Evolutionary conservation across 2,113 vertebrate genomes (phyloP).

Genomic region (Orycteropus afer): DNA sequence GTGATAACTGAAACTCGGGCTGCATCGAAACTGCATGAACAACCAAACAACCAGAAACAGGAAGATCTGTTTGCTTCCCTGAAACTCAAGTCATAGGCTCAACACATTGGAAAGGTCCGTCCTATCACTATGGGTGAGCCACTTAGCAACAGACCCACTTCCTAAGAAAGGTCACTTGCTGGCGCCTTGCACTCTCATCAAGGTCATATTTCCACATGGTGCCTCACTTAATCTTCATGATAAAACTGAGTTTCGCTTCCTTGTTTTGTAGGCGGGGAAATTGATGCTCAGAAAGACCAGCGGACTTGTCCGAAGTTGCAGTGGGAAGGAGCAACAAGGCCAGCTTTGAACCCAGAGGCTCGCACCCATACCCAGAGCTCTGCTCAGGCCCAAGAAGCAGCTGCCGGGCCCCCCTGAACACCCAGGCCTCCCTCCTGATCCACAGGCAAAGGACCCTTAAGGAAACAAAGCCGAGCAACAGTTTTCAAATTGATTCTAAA

Average conservation of each 20-base stretch:
- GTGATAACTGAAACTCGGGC: background rate
- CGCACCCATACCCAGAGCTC: background rate
- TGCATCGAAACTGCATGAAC: background rate
- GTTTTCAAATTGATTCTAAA: background rate
- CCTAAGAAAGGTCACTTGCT: background rate
- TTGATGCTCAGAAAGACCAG: background rate
- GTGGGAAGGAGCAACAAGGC: background rate
- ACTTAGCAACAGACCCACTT: background rate
- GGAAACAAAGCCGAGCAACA: background rate
- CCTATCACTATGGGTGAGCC: background rate
- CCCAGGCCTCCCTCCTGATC: background rate
- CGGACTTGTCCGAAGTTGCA: background rate
- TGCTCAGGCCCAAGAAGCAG: background rate
- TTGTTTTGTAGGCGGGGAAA: background rate
- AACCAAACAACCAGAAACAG: background rate
- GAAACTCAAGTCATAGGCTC: background rate
- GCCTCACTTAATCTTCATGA: background rate
- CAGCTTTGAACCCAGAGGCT: background rate
- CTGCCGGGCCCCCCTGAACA: background rate
- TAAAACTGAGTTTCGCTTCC: background rate
- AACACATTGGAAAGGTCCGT: background rate
- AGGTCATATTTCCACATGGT: background rate
- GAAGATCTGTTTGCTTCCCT: background rate
- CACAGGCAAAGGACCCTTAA: background rate
- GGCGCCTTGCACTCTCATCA: fast-evolving